Evolutionary conservation across 2,797 vertebrate species (phyloP).

Genomic region (Poecilia picta): DNA sequence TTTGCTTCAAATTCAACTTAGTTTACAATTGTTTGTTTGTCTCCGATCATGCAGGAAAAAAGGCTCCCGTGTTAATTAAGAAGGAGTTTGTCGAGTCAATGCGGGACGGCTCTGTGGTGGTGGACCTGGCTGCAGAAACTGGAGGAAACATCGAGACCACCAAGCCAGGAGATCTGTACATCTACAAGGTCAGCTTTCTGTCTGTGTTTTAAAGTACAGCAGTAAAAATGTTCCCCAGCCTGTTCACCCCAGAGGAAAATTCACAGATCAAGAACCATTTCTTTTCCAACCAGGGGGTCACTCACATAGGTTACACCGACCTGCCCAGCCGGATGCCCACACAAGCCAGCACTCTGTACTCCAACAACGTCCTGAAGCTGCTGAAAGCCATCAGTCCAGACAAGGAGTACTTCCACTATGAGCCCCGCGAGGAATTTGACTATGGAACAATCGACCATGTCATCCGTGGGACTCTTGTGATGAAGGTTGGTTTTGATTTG

Average conservation of each 20-base stretch:
- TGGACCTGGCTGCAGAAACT: conserved; percentile 79
- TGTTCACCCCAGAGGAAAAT: neutral
- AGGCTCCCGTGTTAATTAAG: conserved; percentile 74
- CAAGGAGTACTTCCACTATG: conserved; percentile 86
- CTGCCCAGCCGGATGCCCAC: conserved; percentile 88
- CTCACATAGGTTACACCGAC: conserved; percentile 84
- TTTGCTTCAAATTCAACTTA: neutral
- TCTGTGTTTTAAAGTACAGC: neutral
- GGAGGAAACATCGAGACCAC: conserved; percentile 82
- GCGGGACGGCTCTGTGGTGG: conserved; percentile 77
- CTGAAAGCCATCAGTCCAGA: conserved; percentile 88
- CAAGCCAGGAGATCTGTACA: conserved; percentile 62
- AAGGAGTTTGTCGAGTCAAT: conserved; percentile 75
- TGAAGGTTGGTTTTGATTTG: conserved; percentile 75
- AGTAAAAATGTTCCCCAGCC: neutral
- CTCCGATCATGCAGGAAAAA: conserved; percentile 58
- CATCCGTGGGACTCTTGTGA: conserved; percentile 81
- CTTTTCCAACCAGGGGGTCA: conserved; percentile 80
- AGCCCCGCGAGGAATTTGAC: conserved; percentile 83
- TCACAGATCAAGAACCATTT: conserved; percentile 11
- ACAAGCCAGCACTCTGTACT: conserved; percentile 88
- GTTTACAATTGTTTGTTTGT: neutral
- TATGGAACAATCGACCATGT: conserved; percentile 83
- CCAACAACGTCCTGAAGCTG: conserved; percentile 87
- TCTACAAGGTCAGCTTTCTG: conserved; percentile 66